Conservation (phyloP, 1,140 invertebrate species). For the Myzus persicae region DNA sequence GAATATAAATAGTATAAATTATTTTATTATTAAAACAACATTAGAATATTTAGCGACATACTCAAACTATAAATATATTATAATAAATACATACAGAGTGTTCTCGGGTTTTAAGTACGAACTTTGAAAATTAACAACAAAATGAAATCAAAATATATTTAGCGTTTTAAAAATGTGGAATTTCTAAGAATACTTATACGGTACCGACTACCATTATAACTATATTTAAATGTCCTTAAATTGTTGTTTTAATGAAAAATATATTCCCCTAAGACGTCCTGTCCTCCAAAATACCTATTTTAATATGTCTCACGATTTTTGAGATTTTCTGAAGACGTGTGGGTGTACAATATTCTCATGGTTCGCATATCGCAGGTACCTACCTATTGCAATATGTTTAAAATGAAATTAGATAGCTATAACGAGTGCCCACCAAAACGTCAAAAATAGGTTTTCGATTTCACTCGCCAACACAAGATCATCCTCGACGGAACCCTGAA, state of each 20-base stretch:
- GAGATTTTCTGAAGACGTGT: not conserved
- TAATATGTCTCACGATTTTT: not conserved
- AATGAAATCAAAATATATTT: not conserved
- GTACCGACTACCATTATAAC: not conserved
- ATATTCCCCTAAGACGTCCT: not conserved
- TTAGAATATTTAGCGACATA: not conserved
- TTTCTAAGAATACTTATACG: not conserved
- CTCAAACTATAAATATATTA: not conserved
- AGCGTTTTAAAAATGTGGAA: not conserved
- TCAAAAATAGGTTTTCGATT: not conserved
- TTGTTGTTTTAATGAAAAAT: not conserved
- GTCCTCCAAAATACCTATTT: not conserved
- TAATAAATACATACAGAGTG: not conserved
- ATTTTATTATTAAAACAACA: not conserved
- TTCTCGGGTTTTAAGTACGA: not conserved
- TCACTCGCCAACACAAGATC: not conserved
- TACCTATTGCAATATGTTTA: not conserved
- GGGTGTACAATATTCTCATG: not conserved
- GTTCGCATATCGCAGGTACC: not conserved
- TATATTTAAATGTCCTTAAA: not conserved
- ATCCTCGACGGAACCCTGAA: not conserved
- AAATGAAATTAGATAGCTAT: not conserved
- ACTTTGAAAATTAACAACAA: not conserved
- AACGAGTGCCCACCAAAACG: not conserved
- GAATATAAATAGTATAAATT: not conserved